Conservation (phyloP, 1,140 invertebrate genomes). For the Dysdera silvatica region DNA sequence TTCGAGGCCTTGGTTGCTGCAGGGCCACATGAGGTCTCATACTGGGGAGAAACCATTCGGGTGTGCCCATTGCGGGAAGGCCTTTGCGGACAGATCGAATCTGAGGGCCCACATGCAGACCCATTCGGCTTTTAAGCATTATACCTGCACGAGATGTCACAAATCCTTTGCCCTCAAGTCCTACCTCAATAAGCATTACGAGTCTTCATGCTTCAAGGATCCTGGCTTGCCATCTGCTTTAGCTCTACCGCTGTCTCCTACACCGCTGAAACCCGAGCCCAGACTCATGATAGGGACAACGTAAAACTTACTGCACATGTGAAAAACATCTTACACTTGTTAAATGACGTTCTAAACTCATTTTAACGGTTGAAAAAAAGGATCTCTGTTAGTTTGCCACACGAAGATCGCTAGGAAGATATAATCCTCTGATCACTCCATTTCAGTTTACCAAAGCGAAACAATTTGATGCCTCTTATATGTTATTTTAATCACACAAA, state of each 20-base stretch:
- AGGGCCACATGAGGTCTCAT: constrained; percentile 88
- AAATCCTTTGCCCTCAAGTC: constrained; percentile 98
- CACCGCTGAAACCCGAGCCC: constrained; percentile 5
- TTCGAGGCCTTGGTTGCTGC: constrained; percentile 89
- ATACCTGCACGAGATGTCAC: constrained; percentile 84
- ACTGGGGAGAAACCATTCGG: constrained; percentile 98
- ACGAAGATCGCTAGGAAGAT: too few species aligned
- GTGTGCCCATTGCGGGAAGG: constrained; percentile 96
- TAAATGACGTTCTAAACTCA: too few species aligned
- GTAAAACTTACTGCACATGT: too few species aligned
- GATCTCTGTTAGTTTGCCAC: too few species aligned
- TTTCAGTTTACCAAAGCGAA: too few species aligned
- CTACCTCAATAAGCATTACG: constrained; percentile 97
- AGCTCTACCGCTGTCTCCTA: background rate
- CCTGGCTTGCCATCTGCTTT: constrained; percentile 7
- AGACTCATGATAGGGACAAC: constrained; percentile 10
- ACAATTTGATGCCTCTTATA: too few species aligned
- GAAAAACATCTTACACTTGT: too few species aligned
- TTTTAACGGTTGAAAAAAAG: too few species aligned
- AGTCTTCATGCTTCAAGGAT: constrained; percentile 88
- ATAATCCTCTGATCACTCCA: too few species aligned
- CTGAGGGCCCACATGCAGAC: constrained; percentile 97
- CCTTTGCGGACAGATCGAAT: constrained; percentile 96
- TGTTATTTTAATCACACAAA: too few species aligned
- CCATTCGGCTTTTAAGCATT: constrained; percentile 92